Conservation (phyloP, 2,888 invertebrate genomes). For the Desoria tigrina region DNA sequence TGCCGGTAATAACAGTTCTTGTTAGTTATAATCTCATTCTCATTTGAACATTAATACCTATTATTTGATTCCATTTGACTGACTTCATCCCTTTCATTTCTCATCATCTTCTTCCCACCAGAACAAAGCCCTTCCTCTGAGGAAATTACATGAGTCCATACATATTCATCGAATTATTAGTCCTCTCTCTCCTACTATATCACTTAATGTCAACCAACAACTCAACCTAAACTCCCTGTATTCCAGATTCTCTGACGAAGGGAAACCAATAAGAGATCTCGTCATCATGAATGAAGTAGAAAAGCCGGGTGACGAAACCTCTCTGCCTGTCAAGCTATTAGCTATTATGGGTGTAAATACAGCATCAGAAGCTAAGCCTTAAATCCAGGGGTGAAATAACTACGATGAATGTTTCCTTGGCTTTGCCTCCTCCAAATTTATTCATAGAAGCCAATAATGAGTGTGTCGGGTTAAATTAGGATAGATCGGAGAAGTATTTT, state of each 20-base stretch:
- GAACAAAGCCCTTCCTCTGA: constrained; percentile 5
- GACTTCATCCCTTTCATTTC: constrained; percentile 47
- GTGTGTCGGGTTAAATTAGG: constrained; percentile 18
- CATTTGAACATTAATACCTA: constrained; percentile 50
- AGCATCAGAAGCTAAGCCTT: too few relatives aligned
- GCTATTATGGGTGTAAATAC: neutral
- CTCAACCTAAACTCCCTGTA: neutral
- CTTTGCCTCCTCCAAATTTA: constrained; percentile 5
- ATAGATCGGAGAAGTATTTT: constrained; percentile 12
- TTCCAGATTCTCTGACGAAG: too few relatives aligned
- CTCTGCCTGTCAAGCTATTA: neutral
- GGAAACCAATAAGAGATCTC: too few relatives aligned
- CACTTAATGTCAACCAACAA: constrained; percentile 23
- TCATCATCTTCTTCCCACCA: constrained; percentile 34
- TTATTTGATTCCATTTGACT: constrained; percentile 48
- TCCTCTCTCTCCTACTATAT: constrained; percentile 3
- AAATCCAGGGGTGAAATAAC: neutral
- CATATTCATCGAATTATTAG: constrained; percentile 45
- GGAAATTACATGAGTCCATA: constrained; percentile 27
- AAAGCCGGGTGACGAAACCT: neutral
- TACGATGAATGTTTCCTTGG: constrained; percentile 7
- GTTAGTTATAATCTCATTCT: constrained; percentile 47
- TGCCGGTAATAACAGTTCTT: constrained; percentile 22
- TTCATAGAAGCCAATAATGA: constrained; percentile 24
- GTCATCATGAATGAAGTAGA: too few relatives aligned